phyloP scores from a whole-genome alignment of 2,888 invertebrate species.

The Cephus spinipes region DNA sequence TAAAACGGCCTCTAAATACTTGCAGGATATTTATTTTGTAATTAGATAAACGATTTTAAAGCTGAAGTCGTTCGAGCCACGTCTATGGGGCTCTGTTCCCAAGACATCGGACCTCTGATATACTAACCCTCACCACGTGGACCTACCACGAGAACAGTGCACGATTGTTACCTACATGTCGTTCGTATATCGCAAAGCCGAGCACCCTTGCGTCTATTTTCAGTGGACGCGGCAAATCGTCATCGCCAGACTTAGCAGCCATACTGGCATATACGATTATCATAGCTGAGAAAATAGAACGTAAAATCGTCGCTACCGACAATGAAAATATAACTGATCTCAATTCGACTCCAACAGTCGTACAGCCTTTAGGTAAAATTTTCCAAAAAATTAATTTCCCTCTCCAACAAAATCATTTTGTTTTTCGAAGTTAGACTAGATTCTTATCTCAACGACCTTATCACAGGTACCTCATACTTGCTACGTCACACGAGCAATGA shows the following conservation, averaged over 20 bases:
- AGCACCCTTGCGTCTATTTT: conserved; percentile 12
- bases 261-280: conserved; percentile 2
- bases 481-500: neutral
- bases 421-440: neutral
- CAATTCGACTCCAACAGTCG: neutral
- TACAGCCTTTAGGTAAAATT: neutral
- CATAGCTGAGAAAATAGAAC: conserved; percentile 8
- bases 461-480: neutral
- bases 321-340: neutral
- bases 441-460: neutral
- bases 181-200: neutral
- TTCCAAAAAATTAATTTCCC: too few species aligned
- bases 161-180: neutral
- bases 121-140: neutral
- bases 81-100: neutral
- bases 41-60: neutral
- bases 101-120: neutral
- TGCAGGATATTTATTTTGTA: neutral
- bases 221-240: conserved; percentile 13
- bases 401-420: neutral
- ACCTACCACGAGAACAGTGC: neutral
- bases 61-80: neutral
- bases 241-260: conserved; percentile 23
- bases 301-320: neutral
- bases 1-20: neutral